A percentile compares a stretch with the other conserved stretches of the same genome.
These are phyloP conservation scores for Procavia capensis DNA, from an alignment of 2,113 vertebrate species.

Conservation along the genomic window DNA sequence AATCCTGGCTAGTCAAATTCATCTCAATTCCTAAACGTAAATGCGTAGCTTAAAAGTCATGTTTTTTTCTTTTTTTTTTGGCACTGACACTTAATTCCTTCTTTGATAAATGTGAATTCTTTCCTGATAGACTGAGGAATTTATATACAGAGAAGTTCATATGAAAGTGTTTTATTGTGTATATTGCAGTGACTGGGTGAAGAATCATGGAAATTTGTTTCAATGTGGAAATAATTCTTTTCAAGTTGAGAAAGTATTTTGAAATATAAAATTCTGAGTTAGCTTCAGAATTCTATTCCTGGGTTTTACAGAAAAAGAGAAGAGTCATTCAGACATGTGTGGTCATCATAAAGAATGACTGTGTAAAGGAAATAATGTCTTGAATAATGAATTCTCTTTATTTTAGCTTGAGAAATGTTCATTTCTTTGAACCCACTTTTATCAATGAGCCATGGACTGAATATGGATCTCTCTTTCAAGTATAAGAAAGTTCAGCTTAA, in stretches of 20 bases:
- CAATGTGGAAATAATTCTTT: background rate
- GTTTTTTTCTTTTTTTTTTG: background rate
- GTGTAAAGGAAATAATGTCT: constrained; percentile 18
- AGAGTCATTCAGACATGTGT: constrained; percentile 44
- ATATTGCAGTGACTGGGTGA: rapidly evolving
- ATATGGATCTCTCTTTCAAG: constrained; percentile 25
- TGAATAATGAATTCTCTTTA: constrained; percentile 59
- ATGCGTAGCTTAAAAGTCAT: background rate
- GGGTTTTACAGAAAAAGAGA: background rate
- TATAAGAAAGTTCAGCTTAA: constrained; percentile 20
- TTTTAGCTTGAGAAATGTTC: constrained; percentile 36
- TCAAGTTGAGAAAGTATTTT: background rate
- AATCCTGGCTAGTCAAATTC: background rate
- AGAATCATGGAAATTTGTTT: too few relatives aligned
- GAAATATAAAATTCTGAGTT: background rate
- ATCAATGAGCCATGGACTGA: background rate
- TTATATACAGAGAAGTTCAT: too few relatives aligned
- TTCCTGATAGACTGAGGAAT: background rate
- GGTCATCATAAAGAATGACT: background rate
- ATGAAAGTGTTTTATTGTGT: background rate
- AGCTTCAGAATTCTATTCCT: background rate
- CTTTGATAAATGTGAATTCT: too few relatives aligned
- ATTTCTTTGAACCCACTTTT: constrained; percentile 37
- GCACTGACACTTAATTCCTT: background rate
- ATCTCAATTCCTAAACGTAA: background rate